Base-by-base conservation (phyloP, 2,797 vertebrate genomes). In the Epinephelus malabaricus region DNA sequence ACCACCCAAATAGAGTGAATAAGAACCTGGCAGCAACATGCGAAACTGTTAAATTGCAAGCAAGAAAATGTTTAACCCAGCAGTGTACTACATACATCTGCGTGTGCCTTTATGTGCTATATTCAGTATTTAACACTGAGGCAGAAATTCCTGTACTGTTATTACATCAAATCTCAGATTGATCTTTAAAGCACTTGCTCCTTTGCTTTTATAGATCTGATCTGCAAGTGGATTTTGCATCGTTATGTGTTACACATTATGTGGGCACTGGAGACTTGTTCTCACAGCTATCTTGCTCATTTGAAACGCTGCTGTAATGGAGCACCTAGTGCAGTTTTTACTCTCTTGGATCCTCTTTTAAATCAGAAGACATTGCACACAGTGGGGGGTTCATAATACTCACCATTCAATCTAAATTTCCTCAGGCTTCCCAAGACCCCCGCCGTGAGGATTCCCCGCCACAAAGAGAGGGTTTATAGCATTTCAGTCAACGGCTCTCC, bases 401-500 rank as follows among this genome's bases (percentile, higher is more conserved):
- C 51, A 68, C 69, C 5, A 4, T 19, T 74, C 6, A 6, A 10
- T 27, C 15, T 64, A 43, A 18, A 4, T 67, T 17, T 75, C n/a
- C 43, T 55, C 76, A 96, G 96, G 76, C 94, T 96, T 46, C 95
- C 95, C 0, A 95, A 94, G 78, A 96, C 96, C 51, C 95, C 96
- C 0, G 93, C 87, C 8, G 69, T 96, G 77, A 91, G 96, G 79
- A 72, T 92, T 62, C 92, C 95, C 12, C 93, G 91, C 65, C 96
- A 96, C 94, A 90, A 94, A 78, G 96, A 96, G 89, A 92, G 93
- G 70, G 93, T 96, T 50, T 96, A 94, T 65, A 96, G 96, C 90
- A 95, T 96, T 68, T 96, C 95, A 1, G 95, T 95, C 74, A 96
- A 96, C 3, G 96, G 96, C 46, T 96, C 95, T 12, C 96, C 96